Base-by-base conservation (phyloP, 2,888 invertebrate species). In the Athalia rosae region DNA sequence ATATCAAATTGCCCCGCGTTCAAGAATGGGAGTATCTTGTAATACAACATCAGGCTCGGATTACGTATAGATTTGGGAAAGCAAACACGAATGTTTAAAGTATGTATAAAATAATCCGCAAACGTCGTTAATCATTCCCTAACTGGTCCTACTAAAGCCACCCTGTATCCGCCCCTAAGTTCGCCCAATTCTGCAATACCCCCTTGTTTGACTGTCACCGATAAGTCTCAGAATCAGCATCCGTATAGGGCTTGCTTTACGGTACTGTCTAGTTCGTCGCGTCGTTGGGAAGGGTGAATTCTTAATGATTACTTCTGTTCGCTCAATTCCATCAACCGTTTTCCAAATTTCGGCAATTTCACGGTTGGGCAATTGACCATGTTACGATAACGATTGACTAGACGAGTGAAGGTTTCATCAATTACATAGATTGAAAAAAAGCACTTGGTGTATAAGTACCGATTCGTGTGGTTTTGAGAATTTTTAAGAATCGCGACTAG, bases 41-140 rank as follows among this genome's bases (percentile, higher is more conserved):
- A 79, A 77, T 53, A 63, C 63, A 81, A 78, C 83, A 83, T 83
- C 82, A 79, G 83, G 82, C 79, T 74, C 28, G 79, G 82, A 79
- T 83, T 83, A 83, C 41, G 74, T 77, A 77, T 81, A 81, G 82
- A 84, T 84, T 85, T 84, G 80, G 84, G 85, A 84, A 83, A 83
- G 83, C 82, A 84, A 86, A 86, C 83, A 79, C 79, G 83, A 83
- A 84, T 81, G 76, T 76, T 77, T 77, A 78, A 76, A 81, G 80
- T 78, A 74, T 77, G 79, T 74, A 79, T 76, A 76, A 83, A 83
- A 81, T 88, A 88, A 88, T 88, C 88, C 87, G 83, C 85, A 88
- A 88, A 87, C 83, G 84, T 87, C 87, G 82, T 88, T 88, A 87
- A 87, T 88, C 87, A 87, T 88, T 83, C 48, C 13, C 61, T 74